These are phyloP conservation scores for Hybognathus amarus DNA, from an alignment of 2,797 vertebrate genomes.

Conservation along the genomic window DNA sequence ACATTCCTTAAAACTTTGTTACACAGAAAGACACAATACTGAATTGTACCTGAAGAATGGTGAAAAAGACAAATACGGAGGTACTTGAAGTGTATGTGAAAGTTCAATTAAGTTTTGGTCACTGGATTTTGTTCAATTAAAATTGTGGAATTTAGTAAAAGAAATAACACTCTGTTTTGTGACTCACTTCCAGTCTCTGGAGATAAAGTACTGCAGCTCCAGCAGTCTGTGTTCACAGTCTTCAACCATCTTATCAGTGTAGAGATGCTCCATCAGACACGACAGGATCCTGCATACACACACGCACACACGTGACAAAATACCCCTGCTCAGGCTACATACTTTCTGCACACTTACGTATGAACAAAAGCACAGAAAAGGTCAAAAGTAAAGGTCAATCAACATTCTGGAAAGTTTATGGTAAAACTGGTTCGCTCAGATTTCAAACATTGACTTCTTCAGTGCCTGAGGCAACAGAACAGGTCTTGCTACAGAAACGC, in stretches of 20 bases:
- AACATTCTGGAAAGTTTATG: background rate
- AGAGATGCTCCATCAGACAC: constrained; percentile 97
- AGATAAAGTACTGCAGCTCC: constrained; percentile 97
- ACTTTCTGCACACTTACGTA: background rate
- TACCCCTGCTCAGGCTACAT: too few species aligned
- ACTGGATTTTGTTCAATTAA: background rate
- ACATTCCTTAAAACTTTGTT: background rate
- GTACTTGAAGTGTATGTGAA: background rate
- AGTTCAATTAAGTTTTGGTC: too few species aligned
- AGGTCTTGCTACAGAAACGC: background rate
- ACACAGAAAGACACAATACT: background rate
- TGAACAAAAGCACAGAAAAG: background rate
- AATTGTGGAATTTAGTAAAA: background rate
- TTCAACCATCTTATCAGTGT: constrained; percentile 99
- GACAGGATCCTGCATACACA: constrained; percentile 89
- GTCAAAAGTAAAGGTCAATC: background rate
- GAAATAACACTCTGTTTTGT: too few species aligned
- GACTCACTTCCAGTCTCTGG: constrained; percentile 97
- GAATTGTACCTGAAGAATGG: background rate
- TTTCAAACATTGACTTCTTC: background rate
- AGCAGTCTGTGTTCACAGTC: constrained; percentile 93
- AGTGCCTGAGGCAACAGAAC: background rate
- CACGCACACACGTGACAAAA: background rate
- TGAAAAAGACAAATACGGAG: background rate
- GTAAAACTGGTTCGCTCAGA: background rate